Percentiles rank a stretch among this genome's conserved stretches.
Evolutionary conservation across 92 coral and sea anemone species (phyloP).

Genomic region (Chrysogorgia sp.): DNA sequence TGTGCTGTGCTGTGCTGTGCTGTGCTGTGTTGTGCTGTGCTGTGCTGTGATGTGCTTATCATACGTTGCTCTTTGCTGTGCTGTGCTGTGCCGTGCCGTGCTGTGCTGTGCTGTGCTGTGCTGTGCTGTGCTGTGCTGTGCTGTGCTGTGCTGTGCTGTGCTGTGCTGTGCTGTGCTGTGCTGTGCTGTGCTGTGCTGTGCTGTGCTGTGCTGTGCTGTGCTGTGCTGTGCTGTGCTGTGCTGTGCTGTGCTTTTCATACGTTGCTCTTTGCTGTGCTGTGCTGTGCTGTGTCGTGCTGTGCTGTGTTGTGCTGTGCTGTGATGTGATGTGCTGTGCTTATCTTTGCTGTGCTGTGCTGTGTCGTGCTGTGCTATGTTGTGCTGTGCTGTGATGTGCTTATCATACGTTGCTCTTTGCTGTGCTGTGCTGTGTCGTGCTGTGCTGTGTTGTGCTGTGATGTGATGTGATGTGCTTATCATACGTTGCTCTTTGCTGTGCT

Average conservation of each 20-base stretch:
- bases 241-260: not conserved
- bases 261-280: not conserved
- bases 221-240: conserved; percentile 6
- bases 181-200: conserved; percentile 1
- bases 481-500: no score
- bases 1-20: conserved; percentile 1
- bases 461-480: no score
- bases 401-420: no score
- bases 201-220: conserved; percentile 24
- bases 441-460: no score
- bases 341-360: no score
- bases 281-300: not conserved
- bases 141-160: conserved; percentile 8
- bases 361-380: no score
- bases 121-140: conserved; percentile 33
- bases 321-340: no score
- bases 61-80: no score
- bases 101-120: conserved; percentile 19
- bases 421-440: no score
- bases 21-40: conserved; percentile 2
- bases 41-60: no score
- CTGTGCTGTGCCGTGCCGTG: conserved; percentile 2
- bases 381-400: no score
- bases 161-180: conserved; percentile 18
- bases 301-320: no score